Base-by-base conservation (phyloP, 92 coral and sea anemone genomes). In the Siderastrea radians region DNA sequence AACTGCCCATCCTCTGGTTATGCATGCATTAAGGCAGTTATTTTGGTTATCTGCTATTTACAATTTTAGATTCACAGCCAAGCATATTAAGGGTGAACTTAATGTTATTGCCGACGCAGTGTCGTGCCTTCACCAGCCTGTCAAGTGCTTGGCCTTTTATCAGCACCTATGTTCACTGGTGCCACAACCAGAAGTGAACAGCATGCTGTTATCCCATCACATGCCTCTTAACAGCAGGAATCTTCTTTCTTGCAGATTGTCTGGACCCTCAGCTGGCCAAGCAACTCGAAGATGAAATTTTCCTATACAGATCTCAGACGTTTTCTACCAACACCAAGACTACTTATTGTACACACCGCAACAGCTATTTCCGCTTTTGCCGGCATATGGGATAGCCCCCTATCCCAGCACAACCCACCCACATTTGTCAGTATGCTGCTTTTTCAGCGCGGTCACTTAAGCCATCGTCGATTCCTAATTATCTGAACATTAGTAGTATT, bases 361-460 rank as follows among this genome's bases (percentile, higher is more conserved):
- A 14, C 16, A 82, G 78, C 55, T 82, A 82, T 38, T 11, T 69
- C 43, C 63, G 79, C 9, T 82, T 82, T 49, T 82, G 71, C 17
- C 66, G 52, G 16, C 78, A 19, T 44, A 71, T 82, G 71, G 87
- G 79, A 4, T 82, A 82, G n/a, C 51, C 77, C 79, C 80, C 73
- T 45, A 14, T 82, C 72, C 73, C 80, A 46, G 87, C 87, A 7
- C 61, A 48, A 60, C 65, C 80, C 7, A 72, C n/a, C 16, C 87
- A 83, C 44, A 72, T 83, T 12, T 83, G 73, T 26, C 0, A 26
- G 38, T 26, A 83, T 83, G 80, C 87, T 70, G 73, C 54, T 17
- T 83, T 57, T 53, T 77, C 72, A 60, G 79, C 80, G 17, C 38
- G 80, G 49, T 44, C 80, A 1, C 80, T 49, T 38, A 83, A 83